Base-by-base conservation (phyloP, 1,140 invertebrate genomes). In the Penaeus chinensis region DNA sequence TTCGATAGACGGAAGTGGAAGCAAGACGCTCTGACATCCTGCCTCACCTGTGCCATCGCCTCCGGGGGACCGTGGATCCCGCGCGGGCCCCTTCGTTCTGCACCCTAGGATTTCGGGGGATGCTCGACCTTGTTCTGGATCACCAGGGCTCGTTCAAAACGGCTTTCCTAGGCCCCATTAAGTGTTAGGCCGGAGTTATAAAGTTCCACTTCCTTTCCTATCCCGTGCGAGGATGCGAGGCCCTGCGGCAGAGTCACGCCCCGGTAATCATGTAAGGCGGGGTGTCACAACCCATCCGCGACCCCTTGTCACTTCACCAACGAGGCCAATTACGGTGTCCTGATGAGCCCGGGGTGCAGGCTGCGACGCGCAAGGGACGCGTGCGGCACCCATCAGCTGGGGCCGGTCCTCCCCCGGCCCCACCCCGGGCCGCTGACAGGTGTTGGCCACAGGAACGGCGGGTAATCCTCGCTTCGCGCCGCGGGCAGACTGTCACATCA, bases 221-320 rank as follows among this genome's bases (percentile, higher is more conserved):
- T 24, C 16, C 65, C 47, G 27, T 60, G 63, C 20, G 61, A 20
- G 60, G 71, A 27, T n/a, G 66, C 42, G 47, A 62, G 27, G 37
- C 85, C 47, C 16, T 22, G 42, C 69, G 65, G 20, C 24, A n/a
- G 42, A 47, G 42, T 27, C 61, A 63, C 37, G 77, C 80, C 85
- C 71, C 85, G 80, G 85, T 82, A 87, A 87, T 82, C 37, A 20
- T 13, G 32, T 87, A 63, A 82, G 80, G 69, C 69, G 80, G 80
- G 80, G 63, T 82, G 85, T 87, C 85, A 87, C 60, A 22, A 66
- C 79, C 65, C 22, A 82, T 87, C 78, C 85, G 20, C 24, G 32
- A 19, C 42, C 63, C n/a, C 78, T 81, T 54, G 78, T 81, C 78
- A 81, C 69, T 18, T 11, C 85, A 81, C 47, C 79, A 85, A 77